Base-by-base conservation (phyloP, 2,113 vertebrate genomes). In the Aldabrachelys gigantea region DNA sequence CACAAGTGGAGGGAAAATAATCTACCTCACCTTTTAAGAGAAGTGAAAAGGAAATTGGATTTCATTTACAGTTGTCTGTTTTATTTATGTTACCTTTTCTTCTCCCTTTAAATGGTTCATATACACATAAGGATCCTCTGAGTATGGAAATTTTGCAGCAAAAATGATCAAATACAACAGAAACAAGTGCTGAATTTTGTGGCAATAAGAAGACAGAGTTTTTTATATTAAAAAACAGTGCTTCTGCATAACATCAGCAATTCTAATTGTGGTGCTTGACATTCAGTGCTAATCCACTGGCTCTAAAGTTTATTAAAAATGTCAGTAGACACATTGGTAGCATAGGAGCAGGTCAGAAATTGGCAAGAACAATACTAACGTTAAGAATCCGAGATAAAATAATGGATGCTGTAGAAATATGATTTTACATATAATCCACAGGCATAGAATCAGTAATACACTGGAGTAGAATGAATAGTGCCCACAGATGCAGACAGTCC, bases 271-370 rank as follows among this genome's bases (percentile, higher is more conserved):
- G 53, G 56, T 85, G 31, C 90, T 96, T 98, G 96, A 97, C 95
- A 97, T 97, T 98, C 97, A 88, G 88, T 90, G 92, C 95, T 98
- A 98, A 97, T 97, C 96, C 92, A 88, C 57, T 10, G 11, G 87
- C 91, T 97, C 91, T 92, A 95, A 95, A 97, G 91, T 87, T 97
- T 97, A 98, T 96, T 98, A 97, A 97, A 98, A 98, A 97, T 59
- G 57, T 91, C 95, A 97, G 84, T 11, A 84, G 92, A 94, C 6
- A 13, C 90, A 90, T 1, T 91, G 92, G 80, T 93, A 94, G 89
- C 87, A 65, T 9, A 90, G 89, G 79, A 89, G 49, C 72, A 84
- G 95, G 72, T 96, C 90, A 29, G 9, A 97, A 96, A 91, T 96
- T 90, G 53, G 93, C 44, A 38, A 87, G 97, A 97, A 88, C 62